Percentiles rank a stretch among this genome's conserved stretches.
Conservation (phyloP, 2,888 invertebrate species). For the Ennomos quercinarius region DNA sequence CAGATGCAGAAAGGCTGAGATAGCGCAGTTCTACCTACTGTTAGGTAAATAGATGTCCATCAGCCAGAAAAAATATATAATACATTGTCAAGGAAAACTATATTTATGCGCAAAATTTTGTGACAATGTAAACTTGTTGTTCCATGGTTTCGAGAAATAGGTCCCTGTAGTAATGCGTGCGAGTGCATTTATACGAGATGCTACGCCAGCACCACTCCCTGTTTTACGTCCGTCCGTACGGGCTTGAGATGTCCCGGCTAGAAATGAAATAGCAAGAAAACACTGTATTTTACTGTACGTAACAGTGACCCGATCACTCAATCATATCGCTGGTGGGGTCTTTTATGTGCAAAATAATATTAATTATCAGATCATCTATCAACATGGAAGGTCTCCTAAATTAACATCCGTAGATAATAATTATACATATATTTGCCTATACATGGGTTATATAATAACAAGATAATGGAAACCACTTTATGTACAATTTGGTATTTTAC, state of each 20-base stretch:
- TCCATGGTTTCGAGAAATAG: constrained; percentile 31
- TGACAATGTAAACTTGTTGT: constrained; percentile 14
- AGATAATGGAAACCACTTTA: no score
- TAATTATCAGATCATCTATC: no score
- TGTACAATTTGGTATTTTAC: no score
- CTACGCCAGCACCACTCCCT: constrained; percentile 36
- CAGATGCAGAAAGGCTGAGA: no score
- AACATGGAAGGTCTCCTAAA: no score
- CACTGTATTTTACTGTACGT: constrained; percentile 26
- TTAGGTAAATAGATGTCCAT: not conserved
- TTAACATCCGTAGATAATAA: no score
- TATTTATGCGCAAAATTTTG: not conserved
- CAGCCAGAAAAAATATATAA: no score
- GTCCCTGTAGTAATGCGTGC: constrained; percentile 40
- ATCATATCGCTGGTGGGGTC: not conserved
- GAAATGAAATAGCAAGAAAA: constrained; percentile 32
- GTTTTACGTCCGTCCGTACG: constrained; percentile 38
- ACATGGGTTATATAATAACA: no score
- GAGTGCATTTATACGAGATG: constrained; percentile 43
- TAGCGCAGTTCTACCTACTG: no score
- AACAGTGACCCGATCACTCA: constrained; percentile 15
- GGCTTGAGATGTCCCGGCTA: constrained; percentile 28
- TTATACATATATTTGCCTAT: no score
- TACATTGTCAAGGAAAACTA: no score
- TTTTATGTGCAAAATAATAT: no score